These are phyloP conservation scores for Drosophila kurseongensis DNA, from an alignment of 1,140 invertebrate species.

Conservation along the genomic window DNA sequence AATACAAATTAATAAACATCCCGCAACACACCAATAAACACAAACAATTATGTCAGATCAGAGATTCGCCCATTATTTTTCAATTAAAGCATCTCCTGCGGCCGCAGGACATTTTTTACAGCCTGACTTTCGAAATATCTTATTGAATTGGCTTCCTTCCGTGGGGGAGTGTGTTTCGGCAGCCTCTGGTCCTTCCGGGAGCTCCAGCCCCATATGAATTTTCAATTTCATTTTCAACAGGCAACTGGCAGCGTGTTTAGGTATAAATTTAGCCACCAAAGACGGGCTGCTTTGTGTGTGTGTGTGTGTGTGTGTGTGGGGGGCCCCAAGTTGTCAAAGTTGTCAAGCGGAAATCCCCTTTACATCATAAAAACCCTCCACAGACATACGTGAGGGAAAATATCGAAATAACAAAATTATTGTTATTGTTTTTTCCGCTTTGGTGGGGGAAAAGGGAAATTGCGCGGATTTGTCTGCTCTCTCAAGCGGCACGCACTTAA, in stretches of 20 bases:
- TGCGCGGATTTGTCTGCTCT: constrained; percentile 68
- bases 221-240: constrained; percentile 80
- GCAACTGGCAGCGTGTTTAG: constrained; percentile 22
- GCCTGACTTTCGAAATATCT: constrained; percentile 56
- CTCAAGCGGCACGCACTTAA: constrained; percentile 70
- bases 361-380: constrained; percentile 69
- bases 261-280: constrained; percentile 69
- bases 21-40: constrained; percentile 22
- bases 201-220: constrained; percentile 68
- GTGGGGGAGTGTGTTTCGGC: constrained; percentile 7
- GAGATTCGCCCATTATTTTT: constrained; percentile 48
- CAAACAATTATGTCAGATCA: constrained; percentile 27
- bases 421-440: constrained; percentile 71
- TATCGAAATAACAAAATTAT: constrained; percentile 84
- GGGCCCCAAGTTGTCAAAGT: constrained; percentile 75
- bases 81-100: constrained; percentile 53
- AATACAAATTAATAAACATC: constrained; percentile 65
- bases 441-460: constrained; percentile 42
- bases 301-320: constrained; percentile 39
- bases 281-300: not conserved
- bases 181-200: constrained; percentile 27
- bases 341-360: constrained; percentile 81
- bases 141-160: constrained; percentile 67
- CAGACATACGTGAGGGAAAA: constrained; percentile 60
- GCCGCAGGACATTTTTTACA: constrained; percentile 66